Conservation (phyloP, 2,888 invertebrate genomes). For the Erebia aethiops region DNA sequence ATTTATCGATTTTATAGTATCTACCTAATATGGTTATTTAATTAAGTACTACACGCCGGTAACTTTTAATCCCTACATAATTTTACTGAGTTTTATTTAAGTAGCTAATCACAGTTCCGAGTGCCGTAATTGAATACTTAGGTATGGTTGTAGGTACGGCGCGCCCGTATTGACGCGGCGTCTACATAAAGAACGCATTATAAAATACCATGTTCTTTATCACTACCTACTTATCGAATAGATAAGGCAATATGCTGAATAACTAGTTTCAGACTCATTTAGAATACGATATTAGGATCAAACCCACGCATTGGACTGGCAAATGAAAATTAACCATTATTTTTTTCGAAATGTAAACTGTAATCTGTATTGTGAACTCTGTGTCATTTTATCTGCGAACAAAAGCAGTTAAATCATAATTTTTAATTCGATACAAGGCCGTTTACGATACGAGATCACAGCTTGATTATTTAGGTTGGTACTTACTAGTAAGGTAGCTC, state of each 20-base stretch:
- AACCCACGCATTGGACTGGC: constrained; percentile 27
- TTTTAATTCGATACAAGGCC: constrained; percentile 23
- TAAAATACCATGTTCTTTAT: not conserved
- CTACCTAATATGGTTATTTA: too few relatives aligned
- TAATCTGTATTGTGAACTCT: not conserved
- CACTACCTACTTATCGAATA: not conserved
- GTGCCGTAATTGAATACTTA: not conserved
- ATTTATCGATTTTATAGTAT: too few relatives aligned
- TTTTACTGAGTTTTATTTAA: too few relatives aligned
- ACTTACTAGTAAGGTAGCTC: too few relatives aligned
- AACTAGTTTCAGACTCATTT: not conserved
- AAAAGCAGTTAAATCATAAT: constrained; percentile 35
- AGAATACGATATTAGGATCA: not conserved
- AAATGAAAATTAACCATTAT: constrained; percentile 31
- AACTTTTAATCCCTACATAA: too few relatives aligned
- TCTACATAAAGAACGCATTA: not conserved
- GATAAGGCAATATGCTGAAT: not conserved
- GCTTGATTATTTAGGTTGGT: too few relatives aligned
- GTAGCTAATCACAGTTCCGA: not conserved
- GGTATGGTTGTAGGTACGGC: not conserved
- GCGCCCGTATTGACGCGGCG: not conserved
- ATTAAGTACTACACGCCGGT: too few relatives aligned
- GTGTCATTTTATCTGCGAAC: constrained; percentile 37
- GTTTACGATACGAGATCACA: not conserved
- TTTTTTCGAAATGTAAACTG: constrained; percentile 46